phyloP scores from a whole-genome alignment of 1,140 invertebrate species.

The Ceratosolen fusciceps region DNA sequence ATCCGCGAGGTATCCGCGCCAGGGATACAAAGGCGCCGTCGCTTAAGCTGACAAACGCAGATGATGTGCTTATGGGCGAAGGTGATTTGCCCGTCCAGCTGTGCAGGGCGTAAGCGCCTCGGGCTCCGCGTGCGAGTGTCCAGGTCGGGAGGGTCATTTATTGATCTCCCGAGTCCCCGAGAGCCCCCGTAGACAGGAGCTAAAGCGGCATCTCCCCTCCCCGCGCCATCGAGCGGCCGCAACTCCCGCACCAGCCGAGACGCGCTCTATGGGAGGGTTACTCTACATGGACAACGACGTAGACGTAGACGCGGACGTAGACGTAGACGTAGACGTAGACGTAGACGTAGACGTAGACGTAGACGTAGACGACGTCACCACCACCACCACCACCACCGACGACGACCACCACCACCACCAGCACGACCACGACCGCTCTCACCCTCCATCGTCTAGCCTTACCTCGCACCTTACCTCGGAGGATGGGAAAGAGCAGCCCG shows the following conservation, averaged over 20 bases:
- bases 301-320: too few species aligned
- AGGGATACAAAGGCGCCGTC: neutral
- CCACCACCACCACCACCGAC: neutral
- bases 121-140: slow-evolving; percentile 56
- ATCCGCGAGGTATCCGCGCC: neutral
- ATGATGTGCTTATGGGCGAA: slow-evolving; percentile 48
- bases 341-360: too few species aligned
- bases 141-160: slow-evolving; percentile 72
- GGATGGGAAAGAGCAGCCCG: neutral
- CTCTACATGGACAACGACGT: neutral
- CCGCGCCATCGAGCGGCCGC: slow-evolving; percentile 35
- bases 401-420: neutral
- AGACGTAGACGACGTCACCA: too few species aligned
- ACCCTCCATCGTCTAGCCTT: neutral
- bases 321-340: too few species aligned
- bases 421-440: too few species aligned
- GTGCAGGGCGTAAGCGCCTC: slow-evolving; percentile 58
- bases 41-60: slow-evolving; percentile 30
- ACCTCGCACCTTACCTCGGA: slow-evolving; percentile 9
- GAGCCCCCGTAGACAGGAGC: slow-evolving; percentile 49
- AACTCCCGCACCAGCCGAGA: neutral
- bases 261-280: slow-evolving; percentile 36
- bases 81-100: slow-evolving; percentile 51
- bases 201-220: slow-evolving; percentile 52
- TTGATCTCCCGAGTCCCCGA: slow-evolving; percentile 72